phyloP scores from a whole-genome alignment of 2,113 vertebrate species.

The Leucoraja erinaceus region DNA sequence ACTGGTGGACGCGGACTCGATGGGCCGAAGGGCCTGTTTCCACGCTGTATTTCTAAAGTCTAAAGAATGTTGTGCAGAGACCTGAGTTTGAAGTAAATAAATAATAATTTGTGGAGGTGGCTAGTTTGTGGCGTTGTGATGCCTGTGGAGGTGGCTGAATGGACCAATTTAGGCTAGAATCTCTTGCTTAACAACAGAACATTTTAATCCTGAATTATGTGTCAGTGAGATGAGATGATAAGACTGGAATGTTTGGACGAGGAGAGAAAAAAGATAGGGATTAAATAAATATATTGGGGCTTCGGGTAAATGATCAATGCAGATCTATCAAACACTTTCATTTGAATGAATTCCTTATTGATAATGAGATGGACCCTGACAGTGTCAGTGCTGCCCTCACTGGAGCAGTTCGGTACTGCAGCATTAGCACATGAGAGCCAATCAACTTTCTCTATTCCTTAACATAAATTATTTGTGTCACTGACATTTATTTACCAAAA shows the following conservation, averaged over 20 bases:
- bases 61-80: neutral
- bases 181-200: neutral
- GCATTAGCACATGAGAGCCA: neutral
- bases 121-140: too few species aligned
- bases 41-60: too few species aligned
- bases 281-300: neutral
- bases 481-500: conserved; percentile 27
- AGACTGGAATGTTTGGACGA: neutral
- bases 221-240: neutral
- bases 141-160: too few species aligned
- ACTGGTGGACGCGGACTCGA: too few species aligned
- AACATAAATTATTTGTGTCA: conserved; percentile 36
- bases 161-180: too few species aligned
- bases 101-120: too few species aligned
- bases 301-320: neutral
- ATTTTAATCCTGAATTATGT: neutral
- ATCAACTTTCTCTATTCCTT: conserved; percentile 3
- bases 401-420: neutral
- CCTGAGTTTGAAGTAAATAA: neutral
- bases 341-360: neutral
- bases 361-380: neutral
- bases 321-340: neutral
- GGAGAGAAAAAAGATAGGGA: neutral
- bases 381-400: conserved; percentile 16
- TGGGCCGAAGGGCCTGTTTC: too few species aligned